Conservation (phyloP, 2,113 vertebrate genomes). For the Tupaia tana region DNA sequence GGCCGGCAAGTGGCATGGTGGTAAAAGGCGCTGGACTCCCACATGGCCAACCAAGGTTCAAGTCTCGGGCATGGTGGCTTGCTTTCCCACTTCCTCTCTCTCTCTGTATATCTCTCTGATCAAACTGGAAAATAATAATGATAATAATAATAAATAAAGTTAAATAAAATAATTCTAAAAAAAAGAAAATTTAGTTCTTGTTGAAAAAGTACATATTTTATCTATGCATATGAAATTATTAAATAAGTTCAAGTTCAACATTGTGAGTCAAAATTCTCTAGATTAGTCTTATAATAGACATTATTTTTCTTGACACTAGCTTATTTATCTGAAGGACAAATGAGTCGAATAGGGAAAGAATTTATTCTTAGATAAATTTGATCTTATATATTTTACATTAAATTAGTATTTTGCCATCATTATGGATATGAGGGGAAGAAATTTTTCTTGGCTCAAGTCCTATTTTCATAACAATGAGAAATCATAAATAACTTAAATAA, state of each 20-base stretch:
- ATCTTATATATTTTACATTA: neutral
- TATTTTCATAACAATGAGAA: neutral
- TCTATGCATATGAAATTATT: neutral
- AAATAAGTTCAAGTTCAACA: neutral
- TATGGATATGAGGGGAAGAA: neutral
- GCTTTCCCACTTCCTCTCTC: too few relatives aligned
- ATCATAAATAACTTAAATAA: neutral
- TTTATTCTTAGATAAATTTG: neutral
- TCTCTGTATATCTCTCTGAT: too few relatives aligned
- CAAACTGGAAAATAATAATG: too few relatives aligned
- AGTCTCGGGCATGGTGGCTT: too few relatives aligned
- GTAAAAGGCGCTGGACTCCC: too few relatives aligned
- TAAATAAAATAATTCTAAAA: neutral
- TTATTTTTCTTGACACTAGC: neutral
- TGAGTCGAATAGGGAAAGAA: neutral
- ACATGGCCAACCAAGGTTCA: too few relatives aligned
- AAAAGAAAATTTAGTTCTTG: neutral
- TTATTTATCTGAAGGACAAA: neutral
- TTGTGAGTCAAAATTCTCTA: neutral
- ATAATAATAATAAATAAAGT: neutral
- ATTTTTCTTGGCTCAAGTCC: neutral
- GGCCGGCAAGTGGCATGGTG: too few relatives aligned
- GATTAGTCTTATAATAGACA: neutral
- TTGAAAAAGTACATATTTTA: neutral
- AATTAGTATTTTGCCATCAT: neutral